A percentile compares a stretch with the other conserved stretches of the same genome.
phyloP scores from a whole-genome alignment of 1,140 invertebrate genomes.

The Drosophila parvula region DNA sequence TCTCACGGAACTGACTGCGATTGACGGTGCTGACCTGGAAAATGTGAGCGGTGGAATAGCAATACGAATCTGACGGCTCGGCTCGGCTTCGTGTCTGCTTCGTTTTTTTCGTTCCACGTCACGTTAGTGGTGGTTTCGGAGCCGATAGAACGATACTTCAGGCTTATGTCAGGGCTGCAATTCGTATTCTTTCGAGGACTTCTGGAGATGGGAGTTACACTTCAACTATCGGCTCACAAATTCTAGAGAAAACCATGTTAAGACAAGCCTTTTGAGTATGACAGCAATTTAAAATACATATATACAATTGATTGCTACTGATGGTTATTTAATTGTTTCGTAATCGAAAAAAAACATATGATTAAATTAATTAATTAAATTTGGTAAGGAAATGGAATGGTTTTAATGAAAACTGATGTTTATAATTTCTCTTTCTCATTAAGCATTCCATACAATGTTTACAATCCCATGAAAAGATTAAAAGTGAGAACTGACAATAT shows the following conservation, averaged over 20 bases:
- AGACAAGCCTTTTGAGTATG: not conserved
- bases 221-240: not conserved
- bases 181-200: not conserved
- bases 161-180: conserved; percentile 7
- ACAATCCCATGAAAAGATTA: no score
- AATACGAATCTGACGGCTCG: conserved; percentile 53
- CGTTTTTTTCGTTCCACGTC: conserved; percentile 69
- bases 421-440: no score
- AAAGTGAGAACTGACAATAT: no score
- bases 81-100: conserved; percentile 50
- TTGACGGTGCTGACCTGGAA: conserved; percentile 62
- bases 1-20: conserved; percentile 24
- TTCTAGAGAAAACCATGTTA: not conserved
- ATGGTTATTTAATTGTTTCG: no score
- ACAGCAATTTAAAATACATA: no score
- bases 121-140: conserved; percentile 25
- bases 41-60: conserved; percentile 56
- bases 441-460: no score
- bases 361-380: no score
- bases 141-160: conserved; percentile 18
- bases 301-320: no score
- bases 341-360: no score
- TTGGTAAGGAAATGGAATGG: no score
- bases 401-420: no score
- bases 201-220: not conserved